Evolutionary conservation across 2,797 vertebrate species (phyloP).

Genomic region (Lacerta agilis): DNA sequence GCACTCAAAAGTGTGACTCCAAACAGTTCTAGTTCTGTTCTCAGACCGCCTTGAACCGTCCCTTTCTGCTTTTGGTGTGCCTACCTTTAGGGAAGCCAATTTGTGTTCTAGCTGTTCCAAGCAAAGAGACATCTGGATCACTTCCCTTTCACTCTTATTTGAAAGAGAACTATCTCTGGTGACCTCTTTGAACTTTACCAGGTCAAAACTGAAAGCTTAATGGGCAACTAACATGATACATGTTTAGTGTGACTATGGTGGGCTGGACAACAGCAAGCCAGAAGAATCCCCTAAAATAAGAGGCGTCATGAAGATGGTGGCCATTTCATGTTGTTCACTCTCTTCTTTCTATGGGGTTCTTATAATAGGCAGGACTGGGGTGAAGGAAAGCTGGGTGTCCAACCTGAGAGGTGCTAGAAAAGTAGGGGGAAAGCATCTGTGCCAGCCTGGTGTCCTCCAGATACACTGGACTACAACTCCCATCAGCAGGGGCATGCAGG

Average conservation of each 20-base stretch:
- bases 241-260: neutral
- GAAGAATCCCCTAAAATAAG: neutral
- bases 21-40: neutral
- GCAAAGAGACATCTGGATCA: conserved; percentile 66
- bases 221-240: neutral
- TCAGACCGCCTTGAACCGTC: conserved; percentile 52
- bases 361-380: neutral
- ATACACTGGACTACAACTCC: too few relatives aligned
- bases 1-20: conserved; percentile 27
- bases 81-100: neutral
- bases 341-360: conserved; percentile 39
- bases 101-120: conserved; percentile 49
- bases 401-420: neutral
- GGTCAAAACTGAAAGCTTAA: neutral
- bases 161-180: conserved; percentile 49
- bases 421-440: rapidly evolving
- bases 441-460: too few relatives aligned
- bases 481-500: too few relatives aligned
- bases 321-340: neutral
- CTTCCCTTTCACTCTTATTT: conserved; percentile 60
- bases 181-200: conserved; percentile 49
- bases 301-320: conserved; percentile 1
- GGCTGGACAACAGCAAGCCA: neutral
- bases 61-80: conserved; percentile 31
- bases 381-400: neutral